Base-by-base conservation (phyloP, 2,113 vertebrate genomes). In the Chauna torquata region DNA sequence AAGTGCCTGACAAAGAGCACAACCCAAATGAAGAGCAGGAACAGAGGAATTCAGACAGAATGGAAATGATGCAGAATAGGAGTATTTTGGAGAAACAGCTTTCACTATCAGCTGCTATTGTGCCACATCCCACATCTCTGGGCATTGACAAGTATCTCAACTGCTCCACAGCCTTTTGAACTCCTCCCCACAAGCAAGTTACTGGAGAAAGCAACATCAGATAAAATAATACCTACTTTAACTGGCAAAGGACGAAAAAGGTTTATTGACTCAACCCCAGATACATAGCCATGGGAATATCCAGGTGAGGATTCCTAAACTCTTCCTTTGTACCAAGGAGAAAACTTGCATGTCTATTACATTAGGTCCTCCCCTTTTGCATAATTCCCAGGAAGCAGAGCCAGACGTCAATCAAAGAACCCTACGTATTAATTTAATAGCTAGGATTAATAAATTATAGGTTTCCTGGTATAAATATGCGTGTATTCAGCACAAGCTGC, bases 391-490 rank as follows among this genome's bases (percentile, higher is more conserved):
- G 45, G 61, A 94, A 94, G 57, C 57, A 85, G 54, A 90, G 88
- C 70, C 34, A 95, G 45, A 50, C 1, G 4, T 93, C 94, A 93
- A 72, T 93, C 92, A 96, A 86, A 84, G 61, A 89, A 89, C 49
- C 65, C 86, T 80, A 91, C 68, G 57, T 71, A 64, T 80, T 94
- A 92, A 81, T 72, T 94, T 96, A 96, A 96, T 89, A 82, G 65
- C 74, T 92, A 89, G 90, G 62, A 95, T 91, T 96, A 95, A 92
- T 84, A 96, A 95, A 96, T 96, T 95, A 92, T 36, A 94, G 80
- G 83, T 94, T 95, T 96, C 55, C 49, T 61, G 19, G 52, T 72
- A 93, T 78, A 94, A 93, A 94, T 86, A 94, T 25, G 14, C 0
- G 0, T 52, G 68, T 47, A 49, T 85, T 89, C 91, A 89, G 88